These are phyloP conservation scores for Xyrichtys novacula DNA, from an alignment of 2,797 vertebrate species.

Conservation along the genomic window DNA sequence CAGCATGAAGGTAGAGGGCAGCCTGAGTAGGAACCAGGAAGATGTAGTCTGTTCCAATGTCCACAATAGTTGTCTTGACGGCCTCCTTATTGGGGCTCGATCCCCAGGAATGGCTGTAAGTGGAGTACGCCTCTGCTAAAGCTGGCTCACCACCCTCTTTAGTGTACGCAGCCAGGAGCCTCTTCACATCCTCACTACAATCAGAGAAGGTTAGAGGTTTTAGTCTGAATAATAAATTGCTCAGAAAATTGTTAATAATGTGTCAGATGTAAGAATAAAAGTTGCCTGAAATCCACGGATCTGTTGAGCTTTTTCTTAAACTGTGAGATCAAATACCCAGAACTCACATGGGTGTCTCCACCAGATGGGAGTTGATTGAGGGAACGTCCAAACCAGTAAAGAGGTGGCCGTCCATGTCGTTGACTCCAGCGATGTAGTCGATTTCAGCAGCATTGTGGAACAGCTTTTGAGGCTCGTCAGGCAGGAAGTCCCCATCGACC, in stretches of 20 bases:
- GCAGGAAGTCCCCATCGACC: constrained; percentile 93
- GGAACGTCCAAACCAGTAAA: constrained; percentile 88
- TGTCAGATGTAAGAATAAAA: background rate
- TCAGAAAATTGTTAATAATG: background rate
- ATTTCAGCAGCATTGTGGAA: constrained; percentile 89
- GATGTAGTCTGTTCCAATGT: constrained; percentile 87
- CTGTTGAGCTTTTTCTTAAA: no score
- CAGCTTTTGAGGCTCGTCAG: constrained; percentile 84
- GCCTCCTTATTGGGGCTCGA: constrained; percentile 71
- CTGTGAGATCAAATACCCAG: background rate
- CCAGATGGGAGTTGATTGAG: constrained; percentile 79
- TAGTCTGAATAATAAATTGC: background rate
- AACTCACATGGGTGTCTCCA: constrained; percentile 82
- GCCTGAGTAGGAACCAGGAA: constrained; percentile 91
- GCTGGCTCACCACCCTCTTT: constrained; percentile 79
- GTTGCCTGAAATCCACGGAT: no score
- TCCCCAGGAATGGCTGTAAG: constrained; percentile 87
- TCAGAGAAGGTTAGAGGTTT: background rate
- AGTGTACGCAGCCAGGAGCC: constrained; percentile 83
- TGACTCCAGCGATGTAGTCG: constrained; percentile 90
- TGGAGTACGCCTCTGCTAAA: constrained; percentile 63
- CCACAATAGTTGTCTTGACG: constrained; percentile 89
- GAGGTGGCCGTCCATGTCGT: constrained; percentile 94
- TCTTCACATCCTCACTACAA: constrained; percentile 82
- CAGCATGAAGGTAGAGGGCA: constrained; percentile 86